These are phyloP conservation scores for Synodontis membranacea DNA, from an alignment of 2,113 vertebrate species.

Conservation along the genomic window DNA sequence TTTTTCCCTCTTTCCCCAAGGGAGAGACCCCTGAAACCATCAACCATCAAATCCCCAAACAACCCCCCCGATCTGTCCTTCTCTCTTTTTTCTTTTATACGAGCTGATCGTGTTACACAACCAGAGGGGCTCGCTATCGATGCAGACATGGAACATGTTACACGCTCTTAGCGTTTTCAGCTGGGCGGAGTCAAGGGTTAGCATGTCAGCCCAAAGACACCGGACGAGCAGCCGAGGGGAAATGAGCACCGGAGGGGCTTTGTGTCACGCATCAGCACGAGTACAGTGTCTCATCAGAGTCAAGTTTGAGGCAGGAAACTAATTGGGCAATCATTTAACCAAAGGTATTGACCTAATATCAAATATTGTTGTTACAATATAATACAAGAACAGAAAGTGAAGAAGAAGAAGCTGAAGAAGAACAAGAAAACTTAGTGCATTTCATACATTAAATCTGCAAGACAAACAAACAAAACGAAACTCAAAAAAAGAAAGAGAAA, in stretches of 20 bases:
- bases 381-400: neutral
- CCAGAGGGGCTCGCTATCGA: slow-evolving; percentile 65
- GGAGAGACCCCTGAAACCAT: slow-evolving; percentile 62
- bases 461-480: neutral
- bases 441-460: neutral
- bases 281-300: neutral
- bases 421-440: neutral
- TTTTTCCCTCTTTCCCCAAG: neutral
- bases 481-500: too few relatives aligned
- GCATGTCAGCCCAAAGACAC: slow-evolving; percentile 12
- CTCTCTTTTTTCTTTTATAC: slow-evolving; percentile 46
- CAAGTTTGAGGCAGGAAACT: neutral
- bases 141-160: slow-evolving; percentile 63
- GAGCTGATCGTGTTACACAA: slow-evolving; percentile 72
- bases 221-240: neutral
- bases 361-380: neutral
- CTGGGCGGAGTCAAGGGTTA: slow-evolving; percentile 42
- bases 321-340: neutral
- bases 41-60: slow-evolving; percentile 39
- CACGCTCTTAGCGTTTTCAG: slow-evolving; percentile 58
- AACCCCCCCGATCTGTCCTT: slow-evolving; percentile 4
- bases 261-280: neutral
- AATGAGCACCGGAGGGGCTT: neutral
- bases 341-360: neutral
- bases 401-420: neutral